Evolutionary conservation across 2,888 invertebrate species (phyloP), one percentile per base, ranked within the genome.

Genomic region (Drosophila nr. fundita): DNA sequence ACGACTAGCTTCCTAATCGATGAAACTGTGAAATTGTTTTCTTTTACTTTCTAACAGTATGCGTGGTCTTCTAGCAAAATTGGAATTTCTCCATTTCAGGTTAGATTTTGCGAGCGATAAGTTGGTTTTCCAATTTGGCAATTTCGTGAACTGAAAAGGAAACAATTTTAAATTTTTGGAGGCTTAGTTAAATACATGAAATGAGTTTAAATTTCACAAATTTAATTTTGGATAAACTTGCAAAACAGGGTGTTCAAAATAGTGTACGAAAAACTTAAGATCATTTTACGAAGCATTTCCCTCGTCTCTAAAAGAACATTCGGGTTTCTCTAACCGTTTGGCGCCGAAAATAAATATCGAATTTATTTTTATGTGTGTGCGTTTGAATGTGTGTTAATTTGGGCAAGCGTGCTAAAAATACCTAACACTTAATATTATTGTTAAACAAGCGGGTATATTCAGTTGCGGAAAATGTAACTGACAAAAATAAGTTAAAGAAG

Each of bases 331-430:
- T 24, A 30, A n/a, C n/a, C 38, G 21, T 30, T 42, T 50, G 38
- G 53, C 62, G 40, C 63, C 52, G 53, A 76, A 53, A 53, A 45
- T 76, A 76, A 53, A 76, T 64, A 64, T 64, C 61, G 76, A 61
- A 64, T 68, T 60, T 50, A 8, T 52, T 50, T 61, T 15, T 18
- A n/a, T 38, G 29, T 48, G 8, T 57, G 48, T 53, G 24, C 1
- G 30, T 70, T 21, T 49, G 18, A 21, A 52, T 48, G 30, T 27
- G 40, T 55, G 42, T 36, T 54, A 27, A 61, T 61, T 61, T 63
- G 2, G 27, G 32, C 38, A 38, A 67, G 50, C 40, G 45, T 59
- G 68, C 76, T 68, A 63, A 74, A 62, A 45, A 57, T 61, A 76
- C 69, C 59, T 52, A 36, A 11, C 13, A 53, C 8, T 18, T 18